These are phyloP conservation scores for Megaleporinus macrocephalus DNA, from an alignment of 2,113 vertebrate species.

Conservation along the genomic window DNA sequence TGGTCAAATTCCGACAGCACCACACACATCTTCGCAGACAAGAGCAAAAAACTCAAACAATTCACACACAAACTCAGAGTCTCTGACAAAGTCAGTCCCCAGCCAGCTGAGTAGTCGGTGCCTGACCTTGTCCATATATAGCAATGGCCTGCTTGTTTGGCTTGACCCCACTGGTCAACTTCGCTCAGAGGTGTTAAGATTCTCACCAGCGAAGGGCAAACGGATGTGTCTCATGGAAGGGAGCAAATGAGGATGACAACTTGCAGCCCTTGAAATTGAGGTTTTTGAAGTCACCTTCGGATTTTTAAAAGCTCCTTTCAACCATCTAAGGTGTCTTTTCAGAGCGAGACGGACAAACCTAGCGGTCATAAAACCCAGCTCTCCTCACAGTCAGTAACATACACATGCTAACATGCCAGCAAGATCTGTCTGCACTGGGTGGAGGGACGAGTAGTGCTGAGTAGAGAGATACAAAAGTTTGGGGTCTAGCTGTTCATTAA, in stretches of 20 bases:
- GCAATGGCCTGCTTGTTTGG: constrained; percentile 45
- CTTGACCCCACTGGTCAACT: constrained; percentile 49
- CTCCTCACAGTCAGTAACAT: neutral
- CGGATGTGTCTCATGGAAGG: constrained; percentile 25
- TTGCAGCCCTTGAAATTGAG: neutral
- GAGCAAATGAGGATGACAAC: constrained; percentile 40
- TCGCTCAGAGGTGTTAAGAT: constrained; percentile 50
- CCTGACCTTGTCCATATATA: constrained; percentile 45
- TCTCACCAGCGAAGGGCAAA: constrained; percentile 50
- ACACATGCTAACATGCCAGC: neutral
- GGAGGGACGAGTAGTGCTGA: neutral
- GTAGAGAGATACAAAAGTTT: neutral
- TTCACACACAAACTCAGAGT: constrained; percentile 49
- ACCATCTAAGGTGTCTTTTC: neutral
- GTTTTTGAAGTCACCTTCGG: constrained; percentile 29
- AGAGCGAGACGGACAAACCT: neutral
- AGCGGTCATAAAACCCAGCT: constrained; percentile 9
- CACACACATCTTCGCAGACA: constrained; percentile 38
- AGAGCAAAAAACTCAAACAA: constrained; percentile 34
- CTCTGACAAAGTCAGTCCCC: constrained; percentile 21
- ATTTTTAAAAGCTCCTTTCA: neutral
- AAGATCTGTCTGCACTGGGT: neutral
- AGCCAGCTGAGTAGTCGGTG: constrained; percentile 31
- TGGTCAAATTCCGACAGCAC: constrained; percentile 23
- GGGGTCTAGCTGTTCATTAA: no score